phyloP scores from a whole-genome alignment of 2,888 invertebrate species.

The Phlogophora meticulosa region DNA sequence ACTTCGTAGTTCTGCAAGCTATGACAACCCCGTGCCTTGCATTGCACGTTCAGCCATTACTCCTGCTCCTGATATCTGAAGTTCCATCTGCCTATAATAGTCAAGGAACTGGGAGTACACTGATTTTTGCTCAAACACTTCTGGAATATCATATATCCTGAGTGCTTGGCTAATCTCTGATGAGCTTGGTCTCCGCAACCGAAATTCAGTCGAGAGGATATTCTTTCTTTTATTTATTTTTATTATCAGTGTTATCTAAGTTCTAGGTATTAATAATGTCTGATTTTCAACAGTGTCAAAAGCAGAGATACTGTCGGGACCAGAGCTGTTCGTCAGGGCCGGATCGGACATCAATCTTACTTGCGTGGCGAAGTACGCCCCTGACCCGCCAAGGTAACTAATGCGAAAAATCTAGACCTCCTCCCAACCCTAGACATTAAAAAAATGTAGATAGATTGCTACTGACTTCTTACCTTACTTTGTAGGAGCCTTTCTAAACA shows the following conservation, averaged over 20 bases:
- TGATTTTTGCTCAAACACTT: too few species aligned
- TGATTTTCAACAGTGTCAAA: slow-evolving; percentile 93
- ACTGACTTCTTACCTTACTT: slow-evolving; percentile 27
- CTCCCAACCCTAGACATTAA: slow-evolving; percentile 33
- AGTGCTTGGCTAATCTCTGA: too few species aligned
- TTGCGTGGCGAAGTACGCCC: slow-evolving; percentile 96
- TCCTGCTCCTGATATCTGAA: too few species aligned
- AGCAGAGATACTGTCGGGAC: slow-evolving; percentile 96
- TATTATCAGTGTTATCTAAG: slow-evolving; percentile 1
- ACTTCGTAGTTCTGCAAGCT: too few species aligned
- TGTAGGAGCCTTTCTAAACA: slow-evolving; percentile 10
- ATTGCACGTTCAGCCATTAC: too few species aligned
- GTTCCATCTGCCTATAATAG: too few species aligned
- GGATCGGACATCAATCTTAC: slow-evolving; percentile 98
- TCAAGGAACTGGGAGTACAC: too few species aligned
- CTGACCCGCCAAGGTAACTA: slow-evolving; percentile 95
- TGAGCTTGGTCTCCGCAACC: too few species aligned
- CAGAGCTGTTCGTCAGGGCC: slow-evolving; percentile 96
- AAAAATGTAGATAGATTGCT: slow-evolving; percentile 74
- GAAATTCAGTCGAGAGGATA: too few species aligned
- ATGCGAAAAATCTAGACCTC: slow-evolving; percentile 55
- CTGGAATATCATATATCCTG: too few species aligned
- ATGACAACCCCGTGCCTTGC: too few species aligned
- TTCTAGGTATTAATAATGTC: slow-evolving; percentile 28
- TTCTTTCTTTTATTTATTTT: too few species aligned